These are phyloP conservation scores for Chironomus riparius DNA, from an alignment of 2,888 invertebrate species.

Conservation along the genomic window DNA sequence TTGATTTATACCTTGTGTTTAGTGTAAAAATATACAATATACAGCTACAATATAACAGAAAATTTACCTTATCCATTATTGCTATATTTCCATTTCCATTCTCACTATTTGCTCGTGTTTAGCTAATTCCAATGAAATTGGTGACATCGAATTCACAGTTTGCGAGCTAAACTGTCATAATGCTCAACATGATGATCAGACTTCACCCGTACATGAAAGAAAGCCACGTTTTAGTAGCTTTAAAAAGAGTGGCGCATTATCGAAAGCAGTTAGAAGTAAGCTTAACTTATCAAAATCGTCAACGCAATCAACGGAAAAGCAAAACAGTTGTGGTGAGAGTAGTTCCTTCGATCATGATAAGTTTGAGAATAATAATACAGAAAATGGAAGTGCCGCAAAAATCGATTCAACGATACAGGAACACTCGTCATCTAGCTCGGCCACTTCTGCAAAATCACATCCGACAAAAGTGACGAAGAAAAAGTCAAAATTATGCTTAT, in stretches of 20 bases:
- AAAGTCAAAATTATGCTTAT: conserved; percentile 42
- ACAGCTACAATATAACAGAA: not conserved
- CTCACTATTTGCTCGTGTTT: not conserved
- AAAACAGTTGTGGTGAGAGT: conserved; percentile 5
- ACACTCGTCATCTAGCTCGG: not conserved
- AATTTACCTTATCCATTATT: not conserved
- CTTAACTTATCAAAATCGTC: conserved; percentile 39
- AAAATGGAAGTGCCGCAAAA: conserved; percentile 8
- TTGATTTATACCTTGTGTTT: too few species aligned
- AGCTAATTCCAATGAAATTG: conserved; percentile 68
- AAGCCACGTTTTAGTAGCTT: conserved; percentile 43
- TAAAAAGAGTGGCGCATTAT: conserved; percentile 46
- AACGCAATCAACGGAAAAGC: conserved; percentile 24
- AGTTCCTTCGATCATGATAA: conserved; percentile 18
- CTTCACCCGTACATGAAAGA: conserved; percentile 37
- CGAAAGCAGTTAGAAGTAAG: conserved; percentile 47
- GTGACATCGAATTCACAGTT: conserved; percentile 82
- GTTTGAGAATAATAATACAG: conserved; percentile 15
- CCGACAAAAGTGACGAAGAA: conserved; percentile 37
- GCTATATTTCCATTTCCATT: not conserved
- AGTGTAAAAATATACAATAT: too few species aligned
- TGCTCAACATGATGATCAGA: conserved; percentile 41
- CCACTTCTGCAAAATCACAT: conserved; percentile 35
- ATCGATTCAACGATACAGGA: not conserved
- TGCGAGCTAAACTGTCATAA: conserved; percentile 68